Conservation (phyloP, 2,113 vertebrate genomes). For the Casuarius casuarius region DNA sequence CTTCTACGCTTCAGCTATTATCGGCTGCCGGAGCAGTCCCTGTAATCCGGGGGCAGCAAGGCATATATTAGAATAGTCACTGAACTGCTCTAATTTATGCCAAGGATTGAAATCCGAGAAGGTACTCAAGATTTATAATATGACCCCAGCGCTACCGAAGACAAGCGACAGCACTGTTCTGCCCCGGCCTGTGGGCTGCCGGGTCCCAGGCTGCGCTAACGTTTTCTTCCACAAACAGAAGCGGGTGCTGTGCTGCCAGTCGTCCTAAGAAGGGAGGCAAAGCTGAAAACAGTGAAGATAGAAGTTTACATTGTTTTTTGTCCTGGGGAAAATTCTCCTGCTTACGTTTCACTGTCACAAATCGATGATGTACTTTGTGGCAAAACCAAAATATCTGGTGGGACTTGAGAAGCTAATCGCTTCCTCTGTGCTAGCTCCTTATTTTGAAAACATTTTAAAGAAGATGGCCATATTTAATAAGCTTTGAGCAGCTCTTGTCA, state of each 20-base stretch:
- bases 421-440: too few species aligned
- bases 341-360: not conserved
- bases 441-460: not conserved
- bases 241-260: not conserved
- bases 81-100: conserved; percentile 36
- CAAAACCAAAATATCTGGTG: not conserved
- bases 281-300: not conserved
- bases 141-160: not conserved
- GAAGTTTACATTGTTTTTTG: not conserved
- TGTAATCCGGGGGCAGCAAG: not conserved
- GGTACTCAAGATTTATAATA: not conserved
- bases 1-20: conserved; percentile 10
- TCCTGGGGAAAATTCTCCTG: not conserved
- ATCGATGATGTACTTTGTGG: not conserved
- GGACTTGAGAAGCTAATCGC: not conserved
- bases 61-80: not conserved
- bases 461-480: not conserved
- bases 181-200: not conserved
- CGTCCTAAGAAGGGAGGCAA: not conserved
- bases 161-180: conserved; percentile 29
- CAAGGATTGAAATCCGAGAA: conserved; percentile 38
- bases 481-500: not conserved
- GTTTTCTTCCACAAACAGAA: not conserved
- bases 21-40: not conserved
- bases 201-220: not conserved